Evolutionary conservation across 2,888 invertebrate species (phyloP).

Genomic region (Cacoxenus indagator): DNA sequence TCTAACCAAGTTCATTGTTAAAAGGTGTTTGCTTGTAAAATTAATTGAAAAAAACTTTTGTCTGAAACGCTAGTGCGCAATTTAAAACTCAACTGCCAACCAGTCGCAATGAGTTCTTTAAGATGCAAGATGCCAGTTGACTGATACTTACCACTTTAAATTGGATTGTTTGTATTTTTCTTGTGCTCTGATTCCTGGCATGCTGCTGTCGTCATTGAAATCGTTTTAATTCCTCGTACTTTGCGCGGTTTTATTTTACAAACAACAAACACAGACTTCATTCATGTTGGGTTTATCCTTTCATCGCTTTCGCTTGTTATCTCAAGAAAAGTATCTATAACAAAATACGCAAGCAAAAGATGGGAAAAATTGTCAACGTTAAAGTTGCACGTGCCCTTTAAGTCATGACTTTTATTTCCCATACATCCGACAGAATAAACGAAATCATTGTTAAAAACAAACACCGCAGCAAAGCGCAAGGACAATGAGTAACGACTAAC

Average conservation of each 20-base stretch:
- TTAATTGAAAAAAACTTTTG: slow-evolving; percentile 20
- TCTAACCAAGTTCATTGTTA: not conserved
- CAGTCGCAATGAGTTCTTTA: not conserved
- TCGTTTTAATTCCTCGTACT: slow-evolving; percentile 57
- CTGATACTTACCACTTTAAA: not conserved
- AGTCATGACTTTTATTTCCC: not conserved
- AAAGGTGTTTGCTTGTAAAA: slow-evolving; percentile 8
- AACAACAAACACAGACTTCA: not conserved
- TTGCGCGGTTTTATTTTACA: slow-evolving; percentile 39
- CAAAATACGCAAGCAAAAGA: not conserved
- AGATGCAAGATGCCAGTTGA: not conserved
- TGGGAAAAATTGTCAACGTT: not conserved
- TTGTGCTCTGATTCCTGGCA: not conserved
- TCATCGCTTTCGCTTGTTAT: not conserved
- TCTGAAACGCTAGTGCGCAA: not conserved
- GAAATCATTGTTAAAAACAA: not conserved
- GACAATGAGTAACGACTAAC: not conserved
- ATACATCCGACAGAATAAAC: not conserved
- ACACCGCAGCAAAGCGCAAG: not conserved
- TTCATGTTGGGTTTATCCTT: not conserved
- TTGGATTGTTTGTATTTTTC: not conserved
- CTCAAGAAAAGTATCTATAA: not conserved
- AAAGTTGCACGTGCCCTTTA: not conserved
- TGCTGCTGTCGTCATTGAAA: slow-evolving; percentile 28
- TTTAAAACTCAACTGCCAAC: not conserved